Conservation (phyloP, 2,888 invertebrate species). For the Habrosyne pyritoides region DNA sequence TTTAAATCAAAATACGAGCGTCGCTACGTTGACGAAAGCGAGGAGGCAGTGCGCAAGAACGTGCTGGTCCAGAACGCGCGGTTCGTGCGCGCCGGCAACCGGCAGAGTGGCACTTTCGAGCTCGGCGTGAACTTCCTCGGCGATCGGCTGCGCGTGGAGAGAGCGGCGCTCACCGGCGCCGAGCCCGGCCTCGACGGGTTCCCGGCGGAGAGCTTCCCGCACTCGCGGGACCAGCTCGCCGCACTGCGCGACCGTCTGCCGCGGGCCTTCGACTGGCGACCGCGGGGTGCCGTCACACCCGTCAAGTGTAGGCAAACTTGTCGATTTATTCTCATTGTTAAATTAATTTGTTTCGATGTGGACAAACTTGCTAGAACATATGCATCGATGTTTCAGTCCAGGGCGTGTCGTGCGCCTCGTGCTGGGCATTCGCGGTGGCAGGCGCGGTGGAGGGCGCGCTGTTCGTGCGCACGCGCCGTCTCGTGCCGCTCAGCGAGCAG, state of each 20-base stretch:
- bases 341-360: too few species aligned
- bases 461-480: conserved; percentile 55
- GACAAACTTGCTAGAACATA: too few species aligned
- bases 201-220: conserved; percentile 52
- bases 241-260: conserved; percentile 48
- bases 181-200: conserved; percentile 21
- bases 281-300: conserved; percentile 62
- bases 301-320: conserved; percentile 60
- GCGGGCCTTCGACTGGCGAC: conserved; percentile 66
- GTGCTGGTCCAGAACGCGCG: conserved; percentile 56
- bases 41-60: conserved; percentile 67
- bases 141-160: conserved; percentile 59
- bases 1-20: conserved; percentile 50
- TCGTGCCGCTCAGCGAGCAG: conserved; percentile 68
- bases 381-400: conserved; percentile 50
- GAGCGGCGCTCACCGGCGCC: conserved; percentile 49
- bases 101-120: conserved; percentile 60
- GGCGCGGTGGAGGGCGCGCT: conserved; percentile 75
- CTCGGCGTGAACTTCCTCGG: conserved; percentile 55
- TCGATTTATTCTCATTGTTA: background rate
- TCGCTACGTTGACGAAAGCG: conserved; percentile 52
- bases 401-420: conserved; percentile 54
- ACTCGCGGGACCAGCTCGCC: conserved; percentile 39
- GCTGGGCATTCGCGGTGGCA: conserved; percentile 75
- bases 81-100: conserved; percentile 60